Percentiles rank a stretch among this genome's conserved stretches.
These are phyloP conservation scores for Rhynchophorus ferrugineus DNA, from an alignment of 1,140 invertebrate species.

Conservation along the genomic window DNA sequence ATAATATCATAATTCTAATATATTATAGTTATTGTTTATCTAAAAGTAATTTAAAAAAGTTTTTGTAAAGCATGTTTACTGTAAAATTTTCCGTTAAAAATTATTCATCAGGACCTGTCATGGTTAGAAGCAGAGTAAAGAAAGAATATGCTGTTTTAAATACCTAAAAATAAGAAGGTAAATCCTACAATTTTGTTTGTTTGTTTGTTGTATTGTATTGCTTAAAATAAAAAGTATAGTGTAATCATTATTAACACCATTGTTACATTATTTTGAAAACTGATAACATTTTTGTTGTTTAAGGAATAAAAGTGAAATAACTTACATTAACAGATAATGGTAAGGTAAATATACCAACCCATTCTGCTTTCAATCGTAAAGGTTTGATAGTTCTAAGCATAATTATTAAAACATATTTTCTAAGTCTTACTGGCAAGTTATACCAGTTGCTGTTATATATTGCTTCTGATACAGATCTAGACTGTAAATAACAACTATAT, in stretches of 20 bases:
- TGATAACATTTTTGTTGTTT: neutral
- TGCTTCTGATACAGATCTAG: neutral
- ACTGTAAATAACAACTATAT: neutral
- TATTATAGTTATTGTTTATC: too few species aligned
- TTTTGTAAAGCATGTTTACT: too few species aligned
- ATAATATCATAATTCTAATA: too few species aligned
- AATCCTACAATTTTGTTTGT: too few species aligned
- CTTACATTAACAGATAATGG: neutral
- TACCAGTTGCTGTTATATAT: constrained; percentile 1
- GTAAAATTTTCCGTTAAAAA: too few species aligned
- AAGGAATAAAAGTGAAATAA: neutral
- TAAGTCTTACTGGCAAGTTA: neutral
- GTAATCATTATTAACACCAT: too few species aligned
- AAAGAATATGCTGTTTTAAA: neutral
- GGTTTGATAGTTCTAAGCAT: neutral
- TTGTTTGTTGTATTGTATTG: too few species aligned
- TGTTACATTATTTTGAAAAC: neutral
- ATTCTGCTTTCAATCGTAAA: neutral
- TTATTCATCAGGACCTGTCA: neutral
- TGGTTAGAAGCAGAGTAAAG: neutral
- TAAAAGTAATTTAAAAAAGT: too few species aligned
- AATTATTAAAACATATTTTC: neutral
- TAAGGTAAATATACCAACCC: neutral
- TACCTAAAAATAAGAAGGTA: constrained; percentile 2
- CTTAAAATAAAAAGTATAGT: too few species aligned